A percentile compares a stretch with the other conserved stretches of the same genome.
Conservation (phyloP, 2,888 invertebrate genomes). For the Altica lythri region DNA sequence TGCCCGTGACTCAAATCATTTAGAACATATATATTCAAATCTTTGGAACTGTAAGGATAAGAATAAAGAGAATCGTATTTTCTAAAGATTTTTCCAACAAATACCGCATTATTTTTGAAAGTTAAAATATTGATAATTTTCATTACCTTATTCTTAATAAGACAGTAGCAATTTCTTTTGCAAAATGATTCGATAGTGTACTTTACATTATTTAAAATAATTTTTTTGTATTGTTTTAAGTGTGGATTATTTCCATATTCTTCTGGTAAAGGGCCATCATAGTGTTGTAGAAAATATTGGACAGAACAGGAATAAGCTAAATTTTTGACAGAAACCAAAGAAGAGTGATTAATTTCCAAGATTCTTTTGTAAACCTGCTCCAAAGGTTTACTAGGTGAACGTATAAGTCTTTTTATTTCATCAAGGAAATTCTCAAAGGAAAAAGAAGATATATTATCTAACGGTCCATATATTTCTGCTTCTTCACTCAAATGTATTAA, state of each 20-base stretch:
- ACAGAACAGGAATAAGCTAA: not conserved
- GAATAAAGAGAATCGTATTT: no score
- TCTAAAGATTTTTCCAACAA: slow-evolving; percentile 4
- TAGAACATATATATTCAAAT: slow-evolving; percentile 12
- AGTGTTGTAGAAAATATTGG: not conserved
- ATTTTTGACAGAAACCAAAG: not conserved
- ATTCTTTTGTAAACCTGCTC: slow-evolving; percentile 10
- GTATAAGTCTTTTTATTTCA: slow-evolving; percentile 18
- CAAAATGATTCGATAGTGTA: slow-evolving; percentile 11
- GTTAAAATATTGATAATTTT: slow-evolving; percentile 7
- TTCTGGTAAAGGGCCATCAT: slow-evolving; percentile 6
- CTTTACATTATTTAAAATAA: slow-evolving; percentile 13
- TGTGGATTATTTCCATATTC: not conserved
- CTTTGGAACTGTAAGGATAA: slow-evolving; percentile 6
- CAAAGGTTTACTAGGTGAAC: slow-evolving; percentile 3
- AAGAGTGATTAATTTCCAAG: slow-evolving; percentile 2
- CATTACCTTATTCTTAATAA: slow-evolving; percentile 2
- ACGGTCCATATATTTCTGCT: slow-evolving; percentile 12
- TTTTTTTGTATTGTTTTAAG: slow-evolving; percentile 19
- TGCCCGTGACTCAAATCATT: not conserved
- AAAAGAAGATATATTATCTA: slow-evolving; percentile 23
- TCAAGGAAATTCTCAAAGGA: slow-evolving; percentile 21
- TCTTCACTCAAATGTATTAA: slow-evolving; percentile 22
- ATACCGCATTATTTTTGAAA: slow-evolving; percentile 8
- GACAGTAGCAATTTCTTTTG: slow-evolving; percentile 11